phyloP scores from a whole-genome alignment of 2,113 vertebrate species.

The Megaceryle torquata region DNA sequence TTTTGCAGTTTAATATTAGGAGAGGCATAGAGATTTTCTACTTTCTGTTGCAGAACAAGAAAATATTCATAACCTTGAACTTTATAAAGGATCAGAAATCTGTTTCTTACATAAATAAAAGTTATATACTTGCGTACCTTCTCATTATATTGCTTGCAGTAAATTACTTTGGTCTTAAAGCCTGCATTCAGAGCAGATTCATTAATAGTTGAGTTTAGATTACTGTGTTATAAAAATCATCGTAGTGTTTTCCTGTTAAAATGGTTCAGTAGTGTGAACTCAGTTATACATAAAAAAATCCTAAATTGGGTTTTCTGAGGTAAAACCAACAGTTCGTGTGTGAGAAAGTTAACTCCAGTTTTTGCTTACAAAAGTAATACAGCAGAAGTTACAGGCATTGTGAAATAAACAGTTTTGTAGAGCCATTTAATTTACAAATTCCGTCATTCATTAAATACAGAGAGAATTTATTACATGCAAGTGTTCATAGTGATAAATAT shows the following conservation, averaged over 20 bases:
- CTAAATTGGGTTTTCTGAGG: not conserved
- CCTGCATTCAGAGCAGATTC: not conserved
- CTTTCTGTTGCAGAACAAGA: not conserved
- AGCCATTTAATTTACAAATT: not conserved
- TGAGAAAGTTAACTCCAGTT: not conserved
- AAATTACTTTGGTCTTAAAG: not conserved
- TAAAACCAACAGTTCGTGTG: not conserved
- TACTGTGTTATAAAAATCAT: not conserved
- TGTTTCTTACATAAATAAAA: not conserved
- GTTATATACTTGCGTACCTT: not conserved
- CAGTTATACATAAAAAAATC: not conserved
- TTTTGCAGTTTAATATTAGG: not conserved
- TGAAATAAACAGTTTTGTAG: not conserved
- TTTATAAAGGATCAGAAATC: not conserved
- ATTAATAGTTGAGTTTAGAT: not conserved
- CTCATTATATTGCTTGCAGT: not conserved
- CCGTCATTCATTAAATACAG: not conserved
- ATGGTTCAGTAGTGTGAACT: not conserved
- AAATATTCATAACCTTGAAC: not conserved
- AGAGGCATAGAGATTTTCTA: not conserved
- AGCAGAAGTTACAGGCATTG: not conserved
- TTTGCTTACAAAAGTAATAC: not conserved
- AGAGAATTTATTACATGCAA: not conserved
- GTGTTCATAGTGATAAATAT: not conserved
- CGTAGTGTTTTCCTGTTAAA: not conserved